phyloP scores from a whole-genome alignment of 1,140 invertebrate species.

The Drosophila elegans region DNA sequence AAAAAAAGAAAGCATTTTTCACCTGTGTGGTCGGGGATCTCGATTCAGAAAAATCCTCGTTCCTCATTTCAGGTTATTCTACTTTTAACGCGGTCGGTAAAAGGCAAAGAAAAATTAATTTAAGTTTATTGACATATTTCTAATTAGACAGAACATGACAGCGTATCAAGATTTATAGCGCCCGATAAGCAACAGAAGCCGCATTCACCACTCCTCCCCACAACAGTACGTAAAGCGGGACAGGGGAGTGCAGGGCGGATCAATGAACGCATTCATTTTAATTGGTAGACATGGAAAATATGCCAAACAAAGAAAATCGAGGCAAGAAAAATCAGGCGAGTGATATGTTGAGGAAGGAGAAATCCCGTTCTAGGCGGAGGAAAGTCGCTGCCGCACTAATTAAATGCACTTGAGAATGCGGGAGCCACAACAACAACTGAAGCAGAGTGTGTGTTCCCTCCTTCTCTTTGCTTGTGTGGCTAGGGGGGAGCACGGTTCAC shows the following conservation, averaged over 20 bases:
- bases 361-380: conserved; percentile 32
- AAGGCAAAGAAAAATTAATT: conserved; percentile 69
- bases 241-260: conserved; percentile 56
- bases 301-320: conserved; percentile 72
- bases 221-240: not conserved
- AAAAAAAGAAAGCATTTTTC: too few species aligned
- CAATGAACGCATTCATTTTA: conserved; percentile 84
- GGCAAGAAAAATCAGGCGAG: conserved; percentile 24
- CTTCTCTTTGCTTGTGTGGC: not conserved
- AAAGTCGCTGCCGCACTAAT: conserved; percentile 64
- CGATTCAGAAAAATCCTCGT: not conserved
- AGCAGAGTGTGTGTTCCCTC: conserved; percentile 3
- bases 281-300: conserved; percentile 82
- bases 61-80: not conserved
- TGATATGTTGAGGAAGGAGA: conserved; percentile 1
- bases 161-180: conserved; percentile 84
- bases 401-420: conserved; percentile 79
- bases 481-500: conserved; percentile 49
- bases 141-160: conserved; percentile 85
- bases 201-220: conserved; percentile 7
- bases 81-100: conserved; percentile 25
- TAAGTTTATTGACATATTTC: conserved; percentile 85
- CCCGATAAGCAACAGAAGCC: conserved; percentile 69
- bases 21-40: too few species aligned
- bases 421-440: conserved; percentile 26